phyloP scores from a whole-genome alignment of 2,888 invertebrate species.

The Heliconius charithonia region DNA sequence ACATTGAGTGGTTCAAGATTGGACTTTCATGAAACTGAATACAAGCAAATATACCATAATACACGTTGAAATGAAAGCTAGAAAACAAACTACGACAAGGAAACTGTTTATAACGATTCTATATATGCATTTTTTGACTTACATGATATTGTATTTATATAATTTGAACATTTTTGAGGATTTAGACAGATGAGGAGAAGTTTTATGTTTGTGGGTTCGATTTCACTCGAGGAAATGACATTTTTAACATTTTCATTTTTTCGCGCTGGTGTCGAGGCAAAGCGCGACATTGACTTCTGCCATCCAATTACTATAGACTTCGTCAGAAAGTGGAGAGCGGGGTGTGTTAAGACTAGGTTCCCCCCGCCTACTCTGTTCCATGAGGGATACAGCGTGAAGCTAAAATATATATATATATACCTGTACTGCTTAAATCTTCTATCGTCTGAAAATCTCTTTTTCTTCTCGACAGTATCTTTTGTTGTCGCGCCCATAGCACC shows the following conservation, averaged over 20 bases:
- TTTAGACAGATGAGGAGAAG: background rate
- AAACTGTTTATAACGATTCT: no score
- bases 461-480: conserved; percentile 89
- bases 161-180: background rate
- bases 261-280: no score
- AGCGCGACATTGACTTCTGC: no score
- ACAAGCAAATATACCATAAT: background rate
- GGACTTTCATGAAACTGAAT: conserved; percentile 10
- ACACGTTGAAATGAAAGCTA: background rate
- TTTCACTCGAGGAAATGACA: no score
- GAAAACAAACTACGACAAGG: background rate
- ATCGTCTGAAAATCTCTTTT: conserved; percentile 90
- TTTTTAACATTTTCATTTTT: no score
- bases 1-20: conserved; percentile 16
- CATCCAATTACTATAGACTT: no score
- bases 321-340: no score
- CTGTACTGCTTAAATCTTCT: conserved; percentile 59
- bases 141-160: background rate
- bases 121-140: background rate
- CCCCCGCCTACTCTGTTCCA: no score
- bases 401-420: conserved; percentile 49
- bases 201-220: no score
- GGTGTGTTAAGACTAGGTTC: no score
- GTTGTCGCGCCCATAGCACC: conserved; percentile 93
- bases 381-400: no score